Evolutionary conservation across 1,140 invertebrate genomes (phyloP).

Genomic region (Amyelois transitella): DNA sequence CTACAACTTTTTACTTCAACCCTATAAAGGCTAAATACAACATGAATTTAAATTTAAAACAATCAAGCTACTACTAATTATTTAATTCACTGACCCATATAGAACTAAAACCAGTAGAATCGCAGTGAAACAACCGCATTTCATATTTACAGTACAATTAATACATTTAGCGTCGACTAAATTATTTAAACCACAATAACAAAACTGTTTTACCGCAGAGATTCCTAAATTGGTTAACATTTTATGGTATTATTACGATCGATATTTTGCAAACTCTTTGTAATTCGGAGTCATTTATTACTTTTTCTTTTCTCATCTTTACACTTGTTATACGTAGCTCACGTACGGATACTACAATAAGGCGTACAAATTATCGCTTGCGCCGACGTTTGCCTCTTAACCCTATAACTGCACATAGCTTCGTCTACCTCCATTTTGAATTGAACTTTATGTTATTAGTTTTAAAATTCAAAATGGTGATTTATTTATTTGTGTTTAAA

Average conservation of each 20-base stretch:
- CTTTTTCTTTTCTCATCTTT: constrained; percentile 54
- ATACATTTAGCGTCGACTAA: background rate
- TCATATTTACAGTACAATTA: background rate
- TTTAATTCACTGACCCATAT: background rate
- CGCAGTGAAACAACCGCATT: background rate
- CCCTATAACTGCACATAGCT: constrained; percentile 33
- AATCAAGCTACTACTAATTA: background rate
- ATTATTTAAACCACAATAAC: background rate
- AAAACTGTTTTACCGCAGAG: constrained; percentile 1
- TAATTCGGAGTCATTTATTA: constrained; percentile 50
- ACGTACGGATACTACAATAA: constrained; percentile 68
- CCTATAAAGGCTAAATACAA: background rate
- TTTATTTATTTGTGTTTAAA: constrained; percentile 9
- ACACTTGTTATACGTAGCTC: constrained; percentile 55
- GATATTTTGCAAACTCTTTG: constrained; percentile 26
- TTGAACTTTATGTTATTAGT: constrained; percentile 13
- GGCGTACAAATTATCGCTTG: constrained; percentile 69
- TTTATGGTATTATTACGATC: constrained; percentile 30
- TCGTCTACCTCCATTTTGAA: constrained; percentile 11
- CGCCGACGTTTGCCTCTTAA: constrained; percentile 49
- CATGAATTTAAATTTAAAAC: background rate
- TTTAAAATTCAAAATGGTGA: constrained; percentile 12
- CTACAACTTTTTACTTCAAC: no score
- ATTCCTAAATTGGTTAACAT: constrained; percentile 7
- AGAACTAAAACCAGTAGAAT: background rate